Evolutionary conservation across 2,797 vertebrate genomes (phyloP), one percentile per base, ranked within the genome.

Genomic region (Cossypha caffra): DNA sequence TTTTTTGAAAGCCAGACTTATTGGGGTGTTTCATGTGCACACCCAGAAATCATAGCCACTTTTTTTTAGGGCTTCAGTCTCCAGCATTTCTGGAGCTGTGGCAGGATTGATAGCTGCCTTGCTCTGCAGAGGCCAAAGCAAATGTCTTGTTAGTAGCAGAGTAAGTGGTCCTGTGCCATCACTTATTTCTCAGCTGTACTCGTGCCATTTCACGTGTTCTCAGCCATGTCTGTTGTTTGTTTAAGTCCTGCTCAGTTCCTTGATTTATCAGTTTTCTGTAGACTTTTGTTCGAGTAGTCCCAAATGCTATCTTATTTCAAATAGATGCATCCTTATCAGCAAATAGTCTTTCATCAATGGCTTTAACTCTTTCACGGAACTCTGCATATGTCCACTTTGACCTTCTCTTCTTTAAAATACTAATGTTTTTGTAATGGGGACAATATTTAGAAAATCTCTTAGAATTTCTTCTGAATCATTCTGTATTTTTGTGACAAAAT

Each of bases 211-310:
- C 12, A 2, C 91, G 91, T 95, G 89, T 90, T 95, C 95, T 96
- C 78, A 95, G 62, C 73, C 63, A 79, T 96, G 91, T 72, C 95
- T 96, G 66, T 48, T 95, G 89, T 96, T 97, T 95, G 90, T 96
- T 96, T 96, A 96, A 94, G 93, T 96, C 87, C 66, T 38, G 35
- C 85, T 96, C 86, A 86, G 87, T 86, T 94, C 89, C 89, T 95
- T 95, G 94, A 96, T 93, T 96, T 97, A 91, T 95, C 91, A 94
- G 82, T 93, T 91, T 97, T 91, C 90, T 96, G 87, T 95, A 93
- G 91, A 96, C 91, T 96, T 96, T 94, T 86, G 73, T 90, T 90
- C 40, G 0, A 91, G 71, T 59, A 88, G 85, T 95, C 95, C 82
- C 85, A 95, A 90, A 95, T 86, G 79, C 79, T 94, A n/a, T 93